These are phyloP conservation scores for Casuarius casuarius DNA, from an alignment of 2,113 vertebrate species.

Conservation along the genomic window DNA sequence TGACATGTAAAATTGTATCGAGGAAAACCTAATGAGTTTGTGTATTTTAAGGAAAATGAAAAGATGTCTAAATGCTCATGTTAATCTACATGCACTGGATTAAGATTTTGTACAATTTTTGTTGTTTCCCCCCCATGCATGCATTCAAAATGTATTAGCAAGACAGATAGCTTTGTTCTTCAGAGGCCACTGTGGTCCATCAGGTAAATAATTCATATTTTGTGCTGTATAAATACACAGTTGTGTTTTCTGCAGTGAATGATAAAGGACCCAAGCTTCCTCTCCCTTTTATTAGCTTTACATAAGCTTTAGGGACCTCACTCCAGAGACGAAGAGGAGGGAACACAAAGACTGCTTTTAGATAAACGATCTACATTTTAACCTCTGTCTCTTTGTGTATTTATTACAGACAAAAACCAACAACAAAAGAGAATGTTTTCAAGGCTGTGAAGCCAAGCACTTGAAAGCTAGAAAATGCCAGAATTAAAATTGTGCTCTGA, in stretches of 20 bases:
- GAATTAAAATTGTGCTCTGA: not conserved
- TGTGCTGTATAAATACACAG: conserved; percentile 2
- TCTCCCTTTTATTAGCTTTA: not conserved
- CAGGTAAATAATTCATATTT: conserved; percentile 64
- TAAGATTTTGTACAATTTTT: conserved; percentile 5
- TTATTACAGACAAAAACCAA: not conserved
- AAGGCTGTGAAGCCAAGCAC: not conserved
- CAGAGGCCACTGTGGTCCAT: not conserved
- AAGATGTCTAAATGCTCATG: not conserved
- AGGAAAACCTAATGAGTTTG: not conserved
- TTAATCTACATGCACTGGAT: not conserved
- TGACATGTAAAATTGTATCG: not conserved
- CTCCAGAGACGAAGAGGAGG: not conserved
- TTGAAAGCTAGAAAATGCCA: not conserved
- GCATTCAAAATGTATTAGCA: not conserved
- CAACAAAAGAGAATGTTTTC: not conserved
- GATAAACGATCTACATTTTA: conserved; percentile 9
- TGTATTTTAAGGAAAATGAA: not conserved
- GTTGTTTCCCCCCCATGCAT: not conserved
- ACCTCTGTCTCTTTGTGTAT: not conserved
- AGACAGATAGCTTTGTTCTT: conserved; percentile 27
- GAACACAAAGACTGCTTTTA: not conserved
- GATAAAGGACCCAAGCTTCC: not conserved
- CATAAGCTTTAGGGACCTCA: not conserved
- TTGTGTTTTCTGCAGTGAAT: conserved; percentile 9